phyloP scores from a whole-genome alignment of 2,888 invertebrate genomes.

The Marasmarcha lunaedactyla region DNA sequence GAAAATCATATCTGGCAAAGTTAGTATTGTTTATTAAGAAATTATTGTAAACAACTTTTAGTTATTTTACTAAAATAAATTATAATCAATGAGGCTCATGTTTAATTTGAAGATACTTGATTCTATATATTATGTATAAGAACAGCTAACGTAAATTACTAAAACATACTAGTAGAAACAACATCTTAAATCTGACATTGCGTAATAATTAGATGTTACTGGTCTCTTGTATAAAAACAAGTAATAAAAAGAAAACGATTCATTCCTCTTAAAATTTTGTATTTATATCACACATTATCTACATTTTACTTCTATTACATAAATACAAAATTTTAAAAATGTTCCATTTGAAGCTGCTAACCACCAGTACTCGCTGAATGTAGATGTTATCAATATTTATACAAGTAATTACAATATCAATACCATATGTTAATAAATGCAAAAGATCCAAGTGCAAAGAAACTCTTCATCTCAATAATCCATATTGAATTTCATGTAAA shows the following conservation, averaged over 20 bases:
- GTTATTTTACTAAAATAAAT: slow-evolving; percentile 66
- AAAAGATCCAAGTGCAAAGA: slow-evolving; percentile 70
- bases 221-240: slow-evolving; percentile 54
- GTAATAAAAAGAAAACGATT: slow-evolving; percentile 61
- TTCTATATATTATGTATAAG: slow-evolving; percentile 48
- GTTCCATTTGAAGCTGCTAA: slow-evolving; percentile 67
- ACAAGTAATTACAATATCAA: slow-evolving; percentile 71
- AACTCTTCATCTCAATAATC: slow-evolving; percentile 47
- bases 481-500: slow-evolving; percentile 48
- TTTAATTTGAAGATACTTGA: slow-evolving; percentile 43
- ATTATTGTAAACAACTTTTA: slow-evolving; percentile 60
- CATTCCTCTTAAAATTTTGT: slow-evolving; percentile 68
- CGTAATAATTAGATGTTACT: slow-evolving; percentile 53
- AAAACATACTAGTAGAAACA: slow-evolving; percentile 62
- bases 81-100: slow-evolving; percentile 55
- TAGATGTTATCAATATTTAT: slow-evolving; percentile 64
- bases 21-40: slow-evolving; percentile 67
- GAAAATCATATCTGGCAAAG: slow-evolving; percentile 52
- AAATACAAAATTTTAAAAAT: slow-evolving; percentile 71
- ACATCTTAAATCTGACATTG: slow-evolving; percentile 50
- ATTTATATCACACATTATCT: slow-evolving; percentile 69
- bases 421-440: slow-evolving; percentile 72
- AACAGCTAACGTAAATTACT: slow-evolving; percentile 59
- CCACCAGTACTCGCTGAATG: slow-evolving; percentile 66
- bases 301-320: slow-evolving; percentile 70